phyloP scores from a whole-genome alignment of 2,888 invertebrate genomes.

The Lacanobia oleracea region DNA sequence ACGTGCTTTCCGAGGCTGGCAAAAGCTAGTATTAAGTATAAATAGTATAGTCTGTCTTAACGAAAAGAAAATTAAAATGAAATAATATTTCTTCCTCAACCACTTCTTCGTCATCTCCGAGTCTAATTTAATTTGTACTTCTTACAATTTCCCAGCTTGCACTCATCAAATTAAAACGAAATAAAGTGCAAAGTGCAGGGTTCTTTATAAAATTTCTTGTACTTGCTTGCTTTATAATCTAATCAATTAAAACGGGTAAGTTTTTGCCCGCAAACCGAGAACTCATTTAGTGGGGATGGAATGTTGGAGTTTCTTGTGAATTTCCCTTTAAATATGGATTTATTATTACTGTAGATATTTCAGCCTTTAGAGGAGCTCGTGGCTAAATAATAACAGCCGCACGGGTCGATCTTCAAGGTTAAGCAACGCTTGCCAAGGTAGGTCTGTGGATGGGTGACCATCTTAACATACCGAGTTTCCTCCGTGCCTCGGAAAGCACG shows the following conservation, averaged over 20 bases:
- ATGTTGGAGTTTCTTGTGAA: neutral
- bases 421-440: no score
- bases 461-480: no score
- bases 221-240: slow-evolving; percentile 39
- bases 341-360: neutral
- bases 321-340: neutral
- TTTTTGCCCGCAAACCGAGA: slow-evolving; percentile 12
- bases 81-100: neutral
- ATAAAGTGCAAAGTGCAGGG: slow-evolving; percentile 22
- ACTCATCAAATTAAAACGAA: slow-evolving; percentile 27
- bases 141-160: neutral
- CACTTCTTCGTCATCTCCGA: neutral
- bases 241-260: slow-evolving; percentile 37
- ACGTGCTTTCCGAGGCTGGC: no score
- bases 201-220: slow-evolving; percentile 27
- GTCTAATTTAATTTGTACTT: neutral
- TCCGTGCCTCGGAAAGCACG: no score
- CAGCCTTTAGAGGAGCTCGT: no score
- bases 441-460: no score
- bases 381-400: no score
- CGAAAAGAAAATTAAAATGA: slow-evolving; percentile 6
- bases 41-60: no score
- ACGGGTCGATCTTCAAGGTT: no score
- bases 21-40: no score
- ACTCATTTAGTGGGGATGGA: slow-evolving; percentile 21